Percentiles rank a stretch among this genome's conserved stretches.
These are phyloP conservation scores for Lycia hirtaria DNA, from an alignment of 2,888 invertebrate genomes.

Conservation along the genomic window DNA sequence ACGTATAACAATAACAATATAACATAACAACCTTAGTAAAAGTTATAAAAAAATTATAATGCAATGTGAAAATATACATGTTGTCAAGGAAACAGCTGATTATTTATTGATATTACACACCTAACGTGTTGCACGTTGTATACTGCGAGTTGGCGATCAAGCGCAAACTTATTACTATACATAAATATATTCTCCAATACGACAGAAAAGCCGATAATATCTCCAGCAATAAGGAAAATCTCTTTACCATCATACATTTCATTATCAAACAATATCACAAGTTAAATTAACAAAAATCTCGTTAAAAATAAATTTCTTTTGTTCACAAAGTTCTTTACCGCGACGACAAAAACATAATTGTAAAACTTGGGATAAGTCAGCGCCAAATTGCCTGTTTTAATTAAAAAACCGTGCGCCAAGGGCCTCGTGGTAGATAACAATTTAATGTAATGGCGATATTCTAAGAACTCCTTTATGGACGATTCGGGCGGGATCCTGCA, in stretches of 20 bases:
- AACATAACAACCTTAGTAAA: too few relatives aligned
- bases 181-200: constrained; percentile 16
- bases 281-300: constrained; percentile 42
- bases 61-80: too few relatives aligned
- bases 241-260: constrained; percentile 30
- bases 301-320: constrained; percentile 53
- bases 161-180: too few relatives aligned
- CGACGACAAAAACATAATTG: constrained; percentile 67
- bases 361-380: constrained; percentile 68
- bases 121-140: too few relatives aligned
- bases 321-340: constrained; percentile 53
- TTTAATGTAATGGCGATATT: constrained; percentile 75
- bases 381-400: constrained; percentile 76
- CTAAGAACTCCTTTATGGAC: constrained; percentile 72
- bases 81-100: too few relatives aligned
- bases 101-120: too few relatives aligned
- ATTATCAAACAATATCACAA: constrained; percentile 37
- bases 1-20: too few relatives aligned
- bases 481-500: constrained; percentile 65
- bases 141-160: too few relatives aligned
- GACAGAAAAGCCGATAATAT: background rate
- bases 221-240: constrained; percentile 6
- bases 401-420: constrained; percentile 74
- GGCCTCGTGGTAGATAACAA: constrained; percentile 72
- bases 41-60: too few relatives aligned